Percentiles rank a stretch among this genome's conserved stretches.
Evolutionary conservation across 2,797 vertebrate genomes (phyloP).

Genomic region (Acipenser ruthenus): DNA sequence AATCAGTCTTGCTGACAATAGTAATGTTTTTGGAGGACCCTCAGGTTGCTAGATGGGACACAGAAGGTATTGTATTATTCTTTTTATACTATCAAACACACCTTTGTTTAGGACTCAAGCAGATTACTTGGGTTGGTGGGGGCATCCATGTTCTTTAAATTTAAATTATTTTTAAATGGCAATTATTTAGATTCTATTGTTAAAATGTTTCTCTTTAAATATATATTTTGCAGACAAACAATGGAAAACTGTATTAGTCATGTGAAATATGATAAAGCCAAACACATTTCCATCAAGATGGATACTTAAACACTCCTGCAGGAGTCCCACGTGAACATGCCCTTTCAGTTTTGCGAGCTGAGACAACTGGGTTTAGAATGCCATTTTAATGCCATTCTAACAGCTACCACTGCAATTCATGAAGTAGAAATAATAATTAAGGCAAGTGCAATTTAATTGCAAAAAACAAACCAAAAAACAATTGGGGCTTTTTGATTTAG

Average conservation of each 20-base stretch:
- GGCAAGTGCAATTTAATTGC: constrained; percentile 39
- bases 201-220: too few relatives aligned
- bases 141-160: not conserved
- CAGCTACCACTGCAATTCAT: constrained; percentile 50
- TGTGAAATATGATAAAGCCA: constrained; percentile 33
- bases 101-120: too few relatives aligned
- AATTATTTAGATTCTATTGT: not conserved
- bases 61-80: constrained; percentile 47
- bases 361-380: constrained; percentile 55
- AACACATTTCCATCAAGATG: constrained; percentile 63
- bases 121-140: too few relatives aligned
- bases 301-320: constrained; percentile 67
- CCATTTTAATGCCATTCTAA: constrained; percentile 56
- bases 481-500: too few relatives aligned
- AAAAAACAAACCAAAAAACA: too few relatives aligned
- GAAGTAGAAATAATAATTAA: constrained; percentile 69
- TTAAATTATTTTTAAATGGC: not conserved
- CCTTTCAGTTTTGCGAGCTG: constrained; percentile 77
- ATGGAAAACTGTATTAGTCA: constrained; percentile 69
- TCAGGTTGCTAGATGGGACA: constrained; percentile 70
- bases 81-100: not conserved
- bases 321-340: constrained; percentile 69
- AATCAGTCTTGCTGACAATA: constrained; percentile 46
- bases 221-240: constrained; percentile 46
- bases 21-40: constrained; percentile 71